phyloP scores from a whole-genome alignment of 2,113 vertebrate genomes.

The Vimba vimba region DNA sequence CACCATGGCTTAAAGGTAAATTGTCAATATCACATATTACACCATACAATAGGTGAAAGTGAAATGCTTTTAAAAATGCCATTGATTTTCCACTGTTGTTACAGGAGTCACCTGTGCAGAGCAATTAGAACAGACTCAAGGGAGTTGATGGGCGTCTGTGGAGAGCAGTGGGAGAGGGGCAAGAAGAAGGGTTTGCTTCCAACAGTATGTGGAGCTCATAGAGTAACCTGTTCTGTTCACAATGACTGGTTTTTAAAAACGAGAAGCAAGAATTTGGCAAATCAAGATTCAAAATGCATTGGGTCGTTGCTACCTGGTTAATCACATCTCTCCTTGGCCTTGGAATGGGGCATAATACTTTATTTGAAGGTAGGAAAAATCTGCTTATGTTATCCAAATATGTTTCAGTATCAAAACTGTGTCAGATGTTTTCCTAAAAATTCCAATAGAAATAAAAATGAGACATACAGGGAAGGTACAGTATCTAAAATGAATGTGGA shows the following conservation, averaged over 20 bases:
- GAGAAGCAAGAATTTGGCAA: not conserved
- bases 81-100: not conserved
- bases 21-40: not conserved
- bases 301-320: slow-evolving; percentile 62
- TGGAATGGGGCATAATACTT: slow-evolving; percentile 60
- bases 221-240: slow-evolving; percentile 36
- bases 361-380: slow-evolving; percentile 69
- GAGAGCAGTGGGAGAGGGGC: slow-evolving; percentile 57
- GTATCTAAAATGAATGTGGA: not conserved
- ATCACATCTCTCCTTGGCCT: slow-evolving; percentile 58
- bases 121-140: slow-evolving; percentile 19
- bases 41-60: not conserved
- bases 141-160: slow-evolving; percentile 51
- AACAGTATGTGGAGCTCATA: slow-evolving; percentile 6
- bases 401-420: not conserved
- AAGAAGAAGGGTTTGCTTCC: slow-evolving; percentile 41
- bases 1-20: not conserved
- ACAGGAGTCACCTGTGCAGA: slow-evolving; percentile 4
- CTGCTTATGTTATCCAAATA: not conserved
- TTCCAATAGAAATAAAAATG: not conserved
- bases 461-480: not conserved
- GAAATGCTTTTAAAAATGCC: not conserved
- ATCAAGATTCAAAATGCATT: slow-evolving; percentile 73
- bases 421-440: not conserved
- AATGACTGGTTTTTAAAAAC: slow-evolving; percentile 43